Evolutionary conservation across 1,140 invertebrate species (phyloP).

Genomic region (Varroa destructor): DNA sequence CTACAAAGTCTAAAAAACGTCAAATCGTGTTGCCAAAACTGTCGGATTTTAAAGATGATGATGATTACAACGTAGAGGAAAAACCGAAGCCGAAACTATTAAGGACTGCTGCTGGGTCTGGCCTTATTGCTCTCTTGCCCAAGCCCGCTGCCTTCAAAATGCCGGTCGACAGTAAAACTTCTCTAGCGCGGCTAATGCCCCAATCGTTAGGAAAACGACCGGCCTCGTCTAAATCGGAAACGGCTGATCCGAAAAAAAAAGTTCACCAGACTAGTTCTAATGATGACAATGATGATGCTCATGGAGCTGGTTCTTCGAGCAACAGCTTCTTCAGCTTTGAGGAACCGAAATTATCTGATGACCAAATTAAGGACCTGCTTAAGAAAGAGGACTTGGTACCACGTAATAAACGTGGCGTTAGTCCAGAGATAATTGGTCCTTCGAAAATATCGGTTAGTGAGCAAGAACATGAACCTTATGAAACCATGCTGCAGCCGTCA

Average conservation of each 20-base stretch:
- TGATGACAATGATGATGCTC: background rate
- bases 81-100: background rate
- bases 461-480: background rate
- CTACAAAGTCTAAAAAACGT: background rate
- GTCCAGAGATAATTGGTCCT: conserved; percentile 9
- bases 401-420: background rate
- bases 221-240: background rate
- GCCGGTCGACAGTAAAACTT: background rate
- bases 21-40: conserved; percentile 1
- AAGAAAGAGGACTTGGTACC: background rate
- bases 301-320: background rate
- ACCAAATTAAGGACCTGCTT: conserved; percentile 13
- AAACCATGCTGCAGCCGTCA: background rate
- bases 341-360: conserved; percentile 15
- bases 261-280: background rate
- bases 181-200: background rate
- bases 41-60: conserved; percentile 13
- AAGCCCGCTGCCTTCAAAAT: background rate
- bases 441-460: background rate
- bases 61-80: background rate
- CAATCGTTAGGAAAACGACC: background rate
- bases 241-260: background rate
- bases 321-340: conserved; percentile 23
- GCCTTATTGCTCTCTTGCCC: conserved; percentile 4
- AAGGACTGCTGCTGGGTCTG: background rate